A percentile compares a stretch with the other conserved stretches of the same genome.
phyloP scores from a whole-genome alignment of 2,888 invertebrate species.

The Limnephilus rhombicus region DNA sequence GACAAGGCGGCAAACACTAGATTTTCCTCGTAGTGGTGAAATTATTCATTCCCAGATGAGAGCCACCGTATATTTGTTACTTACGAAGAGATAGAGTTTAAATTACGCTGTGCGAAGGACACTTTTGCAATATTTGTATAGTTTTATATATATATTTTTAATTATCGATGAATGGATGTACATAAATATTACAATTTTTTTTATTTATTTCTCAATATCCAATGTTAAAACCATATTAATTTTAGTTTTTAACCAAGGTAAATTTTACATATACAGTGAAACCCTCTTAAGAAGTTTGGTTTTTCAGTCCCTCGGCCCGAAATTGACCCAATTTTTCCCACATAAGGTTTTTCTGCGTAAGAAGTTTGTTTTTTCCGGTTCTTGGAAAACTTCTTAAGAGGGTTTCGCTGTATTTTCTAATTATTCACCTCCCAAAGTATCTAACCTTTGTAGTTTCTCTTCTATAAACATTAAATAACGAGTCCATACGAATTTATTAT shows the following conservation, averaged over 20 bases:
- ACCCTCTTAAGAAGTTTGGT: no score
- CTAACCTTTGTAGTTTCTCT: background rate
- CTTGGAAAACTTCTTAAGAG: no score
- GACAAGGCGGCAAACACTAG: background rate
- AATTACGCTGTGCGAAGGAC: background rate
- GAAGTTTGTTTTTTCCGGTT: no score
- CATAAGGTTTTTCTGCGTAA: no score
- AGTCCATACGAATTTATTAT: no score
- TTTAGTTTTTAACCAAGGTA: background rate
- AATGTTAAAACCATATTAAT: background rate
- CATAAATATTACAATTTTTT: no score
- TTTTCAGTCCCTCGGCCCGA: no score
- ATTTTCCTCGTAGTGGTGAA: background rate
- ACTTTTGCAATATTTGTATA: background rate
- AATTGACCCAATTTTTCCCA: no score
- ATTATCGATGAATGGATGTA: background rate
- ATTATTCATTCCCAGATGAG: background rate
- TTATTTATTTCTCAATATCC: background rate
- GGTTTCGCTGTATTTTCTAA: no score
- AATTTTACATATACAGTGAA: background rate
- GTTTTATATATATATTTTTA: background rate
- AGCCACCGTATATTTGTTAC: background rate
- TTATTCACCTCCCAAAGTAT: background rate
- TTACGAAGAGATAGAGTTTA: background rate
- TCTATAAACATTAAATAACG: background rate